These are phyloP conservation scores for Toxostoma redivivum DNA, from an alignment of 2,113 vertebrate genomes.

Conservation along the genomic window DNA sequence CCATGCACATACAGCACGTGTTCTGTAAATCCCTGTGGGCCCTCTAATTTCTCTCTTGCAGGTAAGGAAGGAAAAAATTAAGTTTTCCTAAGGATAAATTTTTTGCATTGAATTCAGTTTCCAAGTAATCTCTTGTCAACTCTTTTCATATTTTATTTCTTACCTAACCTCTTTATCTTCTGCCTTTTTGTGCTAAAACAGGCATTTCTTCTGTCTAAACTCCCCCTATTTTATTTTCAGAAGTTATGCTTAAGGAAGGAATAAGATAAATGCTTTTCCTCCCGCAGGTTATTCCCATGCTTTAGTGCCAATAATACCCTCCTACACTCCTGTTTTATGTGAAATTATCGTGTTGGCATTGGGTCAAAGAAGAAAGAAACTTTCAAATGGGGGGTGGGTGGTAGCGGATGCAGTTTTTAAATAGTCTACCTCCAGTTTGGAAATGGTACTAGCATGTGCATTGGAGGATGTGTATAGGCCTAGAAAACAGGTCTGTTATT, in stretches of 20 bases:
- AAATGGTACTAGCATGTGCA: background rate
- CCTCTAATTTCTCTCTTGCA: background rate
- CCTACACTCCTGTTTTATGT: slow-evolving; percentile 35
- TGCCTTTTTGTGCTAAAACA: background rate
- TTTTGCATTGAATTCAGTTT: background rate
- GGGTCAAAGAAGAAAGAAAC: slow-evolving; percentile 8
- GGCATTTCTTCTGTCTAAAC: background rate
- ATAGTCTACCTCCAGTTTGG: background rate
- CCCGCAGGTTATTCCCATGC: slow-evolving; percentile 56
- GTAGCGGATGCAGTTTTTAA: background rate
- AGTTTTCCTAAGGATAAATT: background rate
- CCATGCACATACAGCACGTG: accelerated
- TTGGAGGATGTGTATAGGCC: background rate
- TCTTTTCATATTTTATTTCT: background rate
- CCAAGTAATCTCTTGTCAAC: background rate
- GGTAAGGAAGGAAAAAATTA: background rate
- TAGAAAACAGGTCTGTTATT: slow-evolving; percentile 25
- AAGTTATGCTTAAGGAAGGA: background rate
- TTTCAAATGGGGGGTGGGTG: background rate
- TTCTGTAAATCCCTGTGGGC: background rate
- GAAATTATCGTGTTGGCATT: slow-evolving; percentile 23
- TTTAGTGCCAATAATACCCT: slow-evolving; percentile 39
- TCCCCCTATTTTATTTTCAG: background rate
- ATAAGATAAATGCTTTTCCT: background rate
- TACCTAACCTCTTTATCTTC: background rate